Conservation (phyloP, 2,797 vertebrate genomes). For the Channallabes apus region DNA sequence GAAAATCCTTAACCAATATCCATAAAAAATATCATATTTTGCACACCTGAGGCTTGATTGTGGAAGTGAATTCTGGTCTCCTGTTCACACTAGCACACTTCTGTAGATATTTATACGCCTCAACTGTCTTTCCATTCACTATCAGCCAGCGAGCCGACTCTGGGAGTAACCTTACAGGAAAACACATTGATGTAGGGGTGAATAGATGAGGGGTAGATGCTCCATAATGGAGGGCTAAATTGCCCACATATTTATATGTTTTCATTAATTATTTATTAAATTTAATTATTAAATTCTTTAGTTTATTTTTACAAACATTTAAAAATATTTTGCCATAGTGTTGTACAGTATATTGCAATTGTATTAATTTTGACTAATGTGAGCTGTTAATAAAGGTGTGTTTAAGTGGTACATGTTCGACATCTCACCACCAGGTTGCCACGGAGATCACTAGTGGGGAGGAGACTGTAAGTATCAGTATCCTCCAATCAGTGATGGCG, state of each 20-base stretch:
- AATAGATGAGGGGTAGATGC: background rate
- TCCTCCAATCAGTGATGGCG: conserved; percentile 67
- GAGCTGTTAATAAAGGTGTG: background rate
- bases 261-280: too few species aligned
- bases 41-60: conserved; percentile 62
- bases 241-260: too few species aligned
- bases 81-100: conserved; percentile 69
- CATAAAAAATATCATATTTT: background rate
- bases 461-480: conserved; percentile 67
- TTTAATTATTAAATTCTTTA: too few species aligned
- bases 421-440: conserved; percentile 81
- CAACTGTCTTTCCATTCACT: conserved; percentile 61
- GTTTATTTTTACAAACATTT: too few species aligned
- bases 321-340: too few species aligned
- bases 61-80: conserved; percentile 48
- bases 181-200: background rate
- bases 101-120: conserved; percentile 66
- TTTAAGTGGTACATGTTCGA: background rate
- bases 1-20: too few species aligned
- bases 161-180: conserved; percentile 69
- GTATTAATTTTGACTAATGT: too few species aligned
- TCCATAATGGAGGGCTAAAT: too few species aligned
- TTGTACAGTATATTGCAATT: too few species aligned
- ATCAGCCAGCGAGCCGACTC: conserved; percentile 77
- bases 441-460: conserved; percentile 76